A percentile compares a stretch with the other conserved stretches of the same genome.
Conservation (phyloP, 1,140 invertebrate species). For the Latrodectus geometricus region DNA sequence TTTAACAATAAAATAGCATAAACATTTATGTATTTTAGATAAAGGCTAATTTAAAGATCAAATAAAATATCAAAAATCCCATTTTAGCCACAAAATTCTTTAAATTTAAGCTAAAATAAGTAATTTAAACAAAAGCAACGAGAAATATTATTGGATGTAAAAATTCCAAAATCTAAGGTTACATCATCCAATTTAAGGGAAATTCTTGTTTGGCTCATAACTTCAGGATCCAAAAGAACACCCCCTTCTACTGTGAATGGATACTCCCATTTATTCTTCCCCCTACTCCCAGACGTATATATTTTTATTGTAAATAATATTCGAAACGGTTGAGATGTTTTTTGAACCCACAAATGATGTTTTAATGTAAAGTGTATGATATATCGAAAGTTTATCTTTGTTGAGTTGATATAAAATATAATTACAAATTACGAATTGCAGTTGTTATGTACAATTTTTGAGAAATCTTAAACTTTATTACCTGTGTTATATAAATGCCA, state of each 20-base stretch:
- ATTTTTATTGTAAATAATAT: slow-evolving; percentile 53
- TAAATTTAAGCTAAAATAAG: too few species aligned
- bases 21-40: too few species aligned
- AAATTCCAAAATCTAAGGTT: too few species aligned
- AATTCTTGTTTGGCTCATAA: too few species aligned
- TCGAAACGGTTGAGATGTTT: slow-evolving; percentile 49
- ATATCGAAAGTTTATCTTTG: slow-evolving; percentile 57
- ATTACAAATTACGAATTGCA: neutral
- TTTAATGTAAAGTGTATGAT: slow-evolving; percentile 56
- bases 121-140: too few species aligned
- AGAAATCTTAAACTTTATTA: slow-evolving; percentile 25
- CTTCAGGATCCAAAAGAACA: too few species aligned
- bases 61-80: too few species aligned
- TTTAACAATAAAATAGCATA: too few species aligned
- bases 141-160: too few species aligned
- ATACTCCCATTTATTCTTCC: neutral
- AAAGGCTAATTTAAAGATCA: too few species aligned
- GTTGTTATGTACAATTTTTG: slow-evolving; percentile 48
- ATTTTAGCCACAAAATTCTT: too few species aligned
- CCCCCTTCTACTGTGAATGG: neutral
- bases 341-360: slow-evolving; percentile 47
- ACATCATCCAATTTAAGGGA: too few species aligned
- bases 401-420: slow-evolving; percentile 35
- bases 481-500: slow-evolving; percentile 45
- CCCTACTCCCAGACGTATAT: slow-evolving; percentile 37